Conservation (phyloP, 1,140 invertebrate species). For the Trichonephila inaurata region DNA sequence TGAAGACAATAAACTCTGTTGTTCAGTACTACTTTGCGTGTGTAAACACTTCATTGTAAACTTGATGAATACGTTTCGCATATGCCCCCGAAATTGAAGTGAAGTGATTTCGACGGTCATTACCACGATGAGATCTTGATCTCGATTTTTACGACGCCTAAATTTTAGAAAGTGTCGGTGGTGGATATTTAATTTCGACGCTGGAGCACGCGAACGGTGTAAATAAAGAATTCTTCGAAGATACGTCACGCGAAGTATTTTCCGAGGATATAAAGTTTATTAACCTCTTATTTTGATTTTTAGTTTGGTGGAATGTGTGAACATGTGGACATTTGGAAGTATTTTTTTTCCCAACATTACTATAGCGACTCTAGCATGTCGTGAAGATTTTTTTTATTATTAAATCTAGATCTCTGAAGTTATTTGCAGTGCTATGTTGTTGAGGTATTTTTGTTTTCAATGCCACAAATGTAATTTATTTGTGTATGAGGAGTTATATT, state of each 20-base stretch:
- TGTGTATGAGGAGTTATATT: neutral
- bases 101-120: neutral
- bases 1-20: neutral
- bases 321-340: neutral
- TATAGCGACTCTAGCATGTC: neutral
- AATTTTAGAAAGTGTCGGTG: neutral
- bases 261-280: neutral
- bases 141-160: neutral
- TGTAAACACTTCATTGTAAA: slow-evolving; percentile 18
- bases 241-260: neutral
- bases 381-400: neutral
- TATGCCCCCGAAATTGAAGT: neutral
- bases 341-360: neutral
- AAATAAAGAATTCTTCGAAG: neutral
- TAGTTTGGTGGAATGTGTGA: neutral
- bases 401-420: neutral
- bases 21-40: neutral
- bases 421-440: neutral
- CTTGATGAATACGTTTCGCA: neutral
- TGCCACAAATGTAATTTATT: neutral
- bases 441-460: neutral
- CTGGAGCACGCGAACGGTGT: neutral
- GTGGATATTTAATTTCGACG: neutral
- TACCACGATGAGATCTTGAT: neutral
- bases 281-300: neutral